A percentile compares a stretch with the other conserved stretches of the same genome.
phyloP scores from a whole-genome alignment of 2,888 invertebrate genomes.

The Latheticus oryzae region DNA sequence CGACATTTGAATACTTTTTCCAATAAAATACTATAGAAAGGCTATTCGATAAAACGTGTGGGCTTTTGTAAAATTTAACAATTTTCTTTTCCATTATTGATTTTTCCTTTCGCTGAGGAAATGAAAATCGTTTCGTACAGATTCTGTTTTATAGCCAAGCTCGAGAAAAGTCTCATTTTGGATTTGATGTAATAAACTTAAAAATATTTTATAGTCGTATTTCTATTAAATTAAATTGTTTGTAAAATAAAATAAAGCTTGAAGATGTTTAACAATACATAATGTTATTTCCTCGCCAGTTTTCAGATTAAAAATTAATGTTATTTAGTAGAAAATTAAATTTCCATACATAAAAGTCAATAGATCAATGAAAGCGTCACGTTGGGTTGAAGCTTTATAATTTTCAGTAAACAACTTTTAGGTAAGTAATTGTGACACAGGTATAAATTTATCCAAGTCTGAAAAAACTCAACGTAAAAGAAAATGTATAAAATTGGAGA shows the following conservation, averaged over 20 bases:
- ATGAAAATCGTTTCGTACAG: constrained; percentile 21
- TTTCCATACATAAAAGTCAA: too few species aligned
- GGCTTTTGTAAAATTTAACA: constrained; percentile 42
- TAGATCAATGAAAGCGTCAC: too few species aligned
- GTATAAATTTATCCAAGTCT: constrained; percentile 42
- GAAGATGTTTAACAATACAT: too few species aligned
- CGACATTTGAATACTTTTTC: constrained; percentile 53
- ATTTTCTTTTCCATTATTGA: constrained; percentile 31
- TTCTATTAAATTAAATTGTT: constrained; percentile 28
- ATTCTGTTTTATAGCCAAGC: constrained; percentile 11
- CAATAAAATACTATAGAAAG: constrained; percentile 46
- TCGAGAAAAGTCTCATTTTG: constrained; percentile 3
- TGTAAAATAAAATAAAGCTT: too few species aligned
- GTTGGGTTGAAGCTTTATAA: too few species aligned
- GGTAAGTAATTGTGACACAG: constrained; percentile 14
- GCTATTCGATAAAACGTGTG: constrained; percentile 46
- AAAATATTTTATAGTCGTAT: constrained; percentile 21
- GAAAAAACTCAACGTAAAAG: constrained; percentile 34
- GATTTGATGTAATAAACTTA: constrained; percentile 14
- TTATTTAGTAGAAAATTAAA: constrained; percentile 44
- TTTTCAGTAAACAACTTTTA: too few species aligned
- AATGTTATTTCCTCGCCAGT: too few species aligned
- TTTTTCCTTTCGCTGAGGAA: constrained; percentile 27
- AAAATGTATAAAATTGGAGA: constrained; percentile 47
- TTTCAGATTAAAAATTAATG: too few species aligned